phyloP scores from a whole-genome alignment of 2,888 invertebrate species.

The Autographa gamma region DNA sequence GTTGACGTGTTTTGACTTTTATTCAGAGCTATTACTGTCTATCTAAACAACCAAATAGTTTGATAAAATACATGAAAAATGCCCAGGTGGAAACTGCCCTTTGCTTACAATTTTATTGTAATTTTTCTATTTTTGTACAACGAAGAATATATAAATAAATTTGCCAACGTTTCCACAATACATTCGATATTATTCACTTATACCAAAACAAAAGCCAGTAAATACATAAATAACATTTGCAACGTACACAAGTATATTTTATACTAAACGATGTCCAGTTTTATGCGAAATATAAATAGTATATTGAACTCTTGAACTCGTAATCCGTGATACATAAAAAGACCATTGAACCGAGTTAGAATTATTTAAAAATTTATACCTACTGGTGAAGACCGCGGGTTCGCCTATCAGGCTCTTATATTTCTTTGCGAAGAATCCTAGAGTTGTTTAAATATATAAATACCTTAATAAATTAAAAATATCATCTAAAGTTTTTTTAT shows the following conservation, averaged over 20 bases:
- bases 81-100: no score
- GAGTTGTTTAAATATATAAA: no score
- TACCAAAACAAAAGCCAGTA: constrained; percentile 22
- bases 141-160: not conserved
- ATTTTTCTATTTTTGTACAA: not conserved
- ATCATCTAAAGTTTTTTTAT: no score
- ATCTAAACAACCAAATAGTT: no score
- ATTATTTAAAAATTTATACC: constrained; percentile 43
- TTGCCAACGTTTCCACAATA: not conserved
- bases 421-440: no score
- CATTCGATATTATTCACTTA: constrained; percentile 4
- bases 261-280: constrained; percentile 41
- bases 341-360: constrained; percentile 55
- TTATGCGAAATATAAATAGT: constrained; percentile 53
- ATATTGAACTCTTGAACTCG: constrained; percentile 58
- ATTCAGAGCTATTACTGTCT: no score
- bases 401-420: not conserved
- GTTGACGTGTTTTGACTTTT: no score
- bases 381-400: constrained; percentile 4
- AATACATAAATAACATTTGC: constrained; percentile 17
- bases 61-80: no score
- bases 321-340: constrained; percentile 54
- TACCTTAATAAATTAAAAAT: no score
- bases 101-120: no score
- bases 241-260: constrained; percentile 20